Base-by-base conservation (phyloP, 2,797 vertebrate genomes). In the Melanotaenia boesemani region DNA sequence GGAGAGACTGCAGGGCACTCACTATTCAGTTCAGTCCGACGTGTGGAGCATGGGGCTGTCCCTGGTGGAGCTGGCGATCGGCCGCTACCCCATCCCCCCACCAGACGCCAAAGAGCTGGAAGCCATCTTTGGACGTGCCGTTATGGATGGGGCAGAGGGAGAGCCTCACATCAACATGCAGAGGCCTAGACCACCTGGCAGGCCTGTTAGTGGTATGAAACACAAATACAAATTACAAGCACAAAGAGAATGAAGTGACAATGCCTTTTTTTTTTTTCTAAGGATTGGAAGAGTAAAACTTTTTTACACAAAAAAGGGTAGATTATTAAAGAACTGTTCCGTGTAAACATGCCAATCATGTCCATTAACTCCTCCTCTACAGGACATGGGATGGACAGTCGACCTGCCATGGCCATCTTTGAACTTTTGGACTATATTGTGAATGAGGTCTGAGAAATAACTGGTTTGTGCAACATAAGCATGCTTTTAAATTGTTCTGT, bases 11-110 rank as follows among this genome's bases (percentile, higher is more conserved):
- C 97, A 99, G 93, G 98, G 98, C 91, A 99, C 98, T 12, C 97
- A 98, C 93, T 99, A 99, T 88, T 98, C 98, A 0, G 97, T 99
- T 88, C 97, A 99, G 94, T 99, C 98, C 0, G 98, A 99, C 92
- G 97, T 99, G 89, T 99, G 98, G 98, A 99, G 98, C 93, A 99
- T 99, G 98, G 98, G 98, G 71, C 94, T 99, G 92, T 99, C 98
- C 2, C 89, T 99, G 86, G 98, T 99, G 91, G 98, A 99, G 93
- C 93, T 99, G 92, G 96, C 97, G 2, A 96, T 99, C 9, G 98
- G 98, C 77, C 96, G 98, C 90, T 98, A 97, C 87, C 98, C 98
- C 87, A 99, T 99, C 86, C 98, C 98, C 75, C 97, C 98, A 7
- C 98, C 98, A 2, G 97, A 99, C 54, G 86, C 95, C 93, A 97